A percentile compares a stretch with the other conserved stretches of the same genome.
Evolutionary conservation across 1,140 invertebrate genomes (phyloP).

Genomic region (Campoletis sonorensis): DNA sequence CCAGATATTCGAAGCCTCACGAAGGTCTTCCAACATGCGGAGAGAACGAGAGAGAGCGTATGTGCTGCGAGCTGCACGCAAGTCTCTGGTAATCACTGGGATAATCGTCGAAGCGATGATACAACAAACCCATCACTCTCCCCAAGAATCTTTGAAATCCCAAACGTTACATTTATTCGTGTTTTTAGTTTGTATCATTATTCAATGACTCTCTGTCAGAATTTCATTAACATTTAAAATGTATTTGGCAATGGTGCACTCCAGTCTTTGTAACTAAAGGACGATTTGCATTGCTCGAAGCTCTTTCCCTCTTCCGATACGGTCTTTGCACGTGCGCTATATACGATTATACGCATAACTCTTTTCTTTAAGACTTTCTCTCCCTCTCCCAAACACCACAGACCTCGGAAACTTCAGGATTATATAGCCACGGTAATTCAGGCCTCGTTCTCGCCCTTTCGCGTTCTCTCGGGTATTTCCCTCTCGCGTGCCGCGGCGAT

Average conservation of each 20-base stretch:
- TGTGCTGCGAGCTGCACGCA: slow-evolving; percentile 7
- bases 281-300: background rate
- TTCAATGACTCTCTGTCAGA: no score
- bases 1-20: slow-evolving; percentile 19
- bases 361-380: background rate
- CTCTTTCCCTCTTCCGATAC: background rate
- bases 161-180: background rate
- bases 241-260: no score
- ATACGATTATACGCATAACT: background rate
- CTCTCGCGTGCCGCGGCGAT: slow-evolving; percentile 42
- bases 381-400: background rate
- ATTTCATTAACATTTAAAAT: no score
- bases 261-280: background rate
- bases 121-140: background rate
- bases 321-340: background rate
- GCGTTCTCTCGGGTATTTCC: slow-evolving; percentile 35
- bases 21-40: slow-evolving; percentile 27
- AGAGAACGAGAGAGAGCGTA: background rate
- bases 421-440: slow-evolving; percentile 30
- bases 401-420: slow-evolving; percentile 34
- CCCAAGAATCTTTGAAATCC: background rate
- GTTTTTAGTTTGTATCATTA: background rate
- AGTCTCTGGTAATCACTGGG: slow-evolving; percentile 36
- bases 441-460: slow-evolving; percentile 44
- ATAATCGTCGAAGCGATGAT: slow-evolving; percentile 41